Conservation (phyloP, 1,140 invertebrate species). For the Phocides pigmalion region DNA sequence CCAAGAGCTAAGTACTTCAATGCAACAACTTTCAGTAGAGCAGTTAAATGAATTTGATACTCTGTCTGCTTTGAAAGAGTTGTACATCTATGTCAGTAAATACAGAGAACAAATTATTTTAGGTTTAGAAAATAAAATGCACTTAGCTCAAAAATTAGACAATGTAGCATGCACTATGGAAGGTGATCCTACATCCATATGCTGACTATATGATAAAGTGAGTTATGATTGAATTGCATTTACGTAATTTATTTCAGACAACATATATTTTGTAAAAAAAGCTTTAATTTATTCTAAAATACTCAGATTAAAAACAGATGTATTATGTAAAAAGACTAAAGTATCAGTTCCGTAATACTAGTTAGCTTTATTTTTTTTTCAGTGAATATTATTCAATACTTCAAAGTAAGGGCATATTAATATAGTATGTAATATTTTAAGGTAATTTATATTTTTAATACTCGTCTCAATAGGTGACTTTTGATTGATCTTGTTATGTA, state of each 20-base stretch:
- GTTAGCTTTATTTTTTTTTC: slow-evolving; percentile 56
- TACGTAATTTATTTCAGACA: slow-evolving; percentile 79
- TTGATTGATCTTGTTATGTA: slow-evolving; percentile 23
- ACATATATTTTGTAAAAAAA: slow-evolving; percentile 79
- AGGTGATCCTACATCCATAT: slow-evolving; percentile 86
- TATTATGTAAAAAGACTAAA: slow-evolving; percentile 74
- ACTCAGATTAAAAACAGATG: slow-evolving; percentile 65
- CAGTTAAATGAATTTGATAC: slow-evolving; percentile 95
- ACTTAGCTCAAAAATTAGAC: slow-evolving; percentile 94
- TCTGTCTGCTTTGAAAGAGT: slow-evolving; percentile 95
- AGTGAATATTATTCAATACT: slow-evolving; percentile 31
- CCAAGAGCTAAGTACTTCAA: slow-evolving; percentile 95
- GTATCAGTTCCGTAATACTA: slow-evolving; percentile 69
- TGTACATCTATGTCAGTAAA: slow-evolving; percentile 97
- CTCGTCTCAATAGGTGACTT: slow-evolving; percentile 18
- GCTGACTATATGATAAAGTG: slow-evolving; percentile 81
- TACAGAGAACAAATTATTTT: slow-evolving; percentile 96
- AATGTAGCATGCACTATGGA: slow-evolving; percentile 95
- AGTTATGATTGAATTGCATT: slow-evolving; percentile 79
- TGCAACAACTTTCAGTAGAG: slow-evolving; percentile 95
- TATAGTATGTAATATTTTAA: slow-evolving; percentile 30
- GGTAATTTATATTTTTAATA: slow-evolving; percentile 35
- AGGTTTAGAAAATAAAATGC: slow-evolving; percentile 93
- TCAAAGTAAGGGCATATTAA: too few relatives aligned
- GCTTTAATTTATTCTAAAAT: slow-evolving; percentile 83